These are phyloP conservation scores for Papilio xuthus DNA, from an alignment of 1,140 invertebrate genomes.

Conservation along the genomic window DNA sequence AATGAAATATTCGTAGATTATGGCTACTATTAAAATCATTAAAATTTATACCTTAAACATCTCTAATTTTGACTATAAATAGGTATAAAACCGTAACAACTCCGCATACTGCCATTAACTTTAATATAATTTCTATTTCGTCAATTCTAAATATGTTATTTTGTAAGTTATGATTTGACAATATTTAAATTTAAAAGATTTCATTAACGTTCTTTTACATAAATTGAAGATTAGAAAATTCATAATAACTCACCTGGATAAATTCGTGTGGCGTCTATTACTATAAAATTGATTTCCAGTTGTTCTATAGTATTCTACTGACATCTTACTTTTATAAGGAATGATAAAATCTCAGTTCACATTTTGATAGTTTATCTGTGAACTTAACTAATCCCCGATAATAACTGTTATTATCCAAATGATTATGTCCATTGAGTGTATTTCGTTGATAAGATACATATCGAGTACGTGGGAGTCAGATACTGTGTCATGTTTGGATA, in stretches of 20 bases:
- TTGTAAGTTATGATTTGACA: too few species aligned
- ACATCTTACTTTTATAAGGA: slow-evolving; percentile 47
- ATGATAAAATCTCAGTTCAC: slow-evolving; percentile 41
- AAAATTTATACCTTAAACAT: too few species aligned
- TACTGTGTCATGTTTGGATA: neutral
- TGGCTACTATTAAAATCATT: too few species aligned
- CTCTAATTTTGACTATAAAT: too few species aligned
- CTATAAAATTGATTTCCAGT: neutral
- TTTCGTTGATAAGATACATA: slow-evolving; percentile 18
- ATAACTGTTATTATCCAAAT: slow-evolving; percentile 17
- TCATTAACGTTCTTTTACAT: neutral
- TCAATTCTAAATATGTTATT: too few species aligned
- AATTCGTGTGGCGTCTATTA: slow-evolving; percentile 5
- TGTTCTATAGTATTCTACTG: slow-evolving; percentile 36
- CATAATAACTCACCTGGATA: neutral
- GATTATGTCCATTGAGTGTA: neutral
- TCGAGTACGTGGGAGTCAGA: neutral
- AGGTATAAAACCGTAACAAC: too few species aligned
- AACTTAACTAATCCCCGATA: slow-evolving; percentile 44
- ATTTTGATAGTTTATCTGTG: slow-evolving; percentile 41
- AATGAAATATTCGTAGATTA: neutral
- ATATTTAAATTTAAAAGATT: too few species aligned
- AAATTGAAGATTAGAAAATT: neutral
- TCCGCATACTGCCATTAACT: too few species aligned
- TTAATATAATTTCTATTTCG: too few species aligned